Evolutionary conservation across 2,113 vertebrate species (phyloP), one percentile per base, ranked within the genome.

Genomic region (Azemiops feae): DNA sequence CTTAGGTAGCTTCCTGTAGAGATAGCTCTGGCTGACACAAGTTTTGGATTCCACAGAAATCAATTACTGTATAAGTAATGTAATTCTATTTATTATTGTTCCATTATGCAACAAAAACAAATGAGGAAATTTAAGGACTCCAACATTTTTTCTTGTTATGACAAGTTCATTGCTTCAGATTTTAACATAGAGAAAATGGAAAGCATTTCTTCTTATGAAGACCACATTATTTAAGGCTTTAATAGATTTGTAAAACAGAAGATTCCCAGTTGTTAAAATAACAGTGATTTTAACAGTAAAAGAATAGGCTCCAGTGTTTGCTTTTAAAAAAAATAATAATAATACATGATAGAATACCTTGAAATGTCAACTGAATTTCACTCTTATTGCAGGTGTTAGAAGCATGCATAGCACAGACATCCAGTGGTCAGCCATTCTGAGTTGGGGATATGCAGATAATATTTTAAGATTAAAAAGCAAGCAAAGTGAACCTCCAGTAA

Each of bases 361-460:
- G 34, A 81, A 81, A n/a, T 23, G 34, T 58, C 3, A 87, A 16
- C 14, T 90, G 30, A 90, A 90, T 90, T 10, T 12, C 23, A 30
- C 6, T 22, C 93, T 45, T 55, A 10, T 30, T 85, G 25, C 89
- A 99, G 99, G 99, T 52, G 99, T 99, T 91, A 98, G 99, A 95
- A 99, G 99, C 97, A 99, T 99, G 99, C 99, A 99, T 97, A 99
- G 98, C 39, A 99, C 99, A 0, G 99, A 99, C 96, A 99, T 99
- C 96, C 99, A 99, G 97, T 99, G 99, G 99, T 99, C 99, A 0
- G 99, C 99, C 16, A 99, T 99, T 96, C 97, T 99, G 96, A 99
- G 99, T 97, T 99, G 99, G 99, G 99, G 99, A 1, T 99, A 99
- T 27, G 98, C 98, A 0, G 99, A 99, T 96, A 99, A 99, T 97